A percentile compares a stretch with the other conserved stretches of the same genome.
These are phyloP conservation scores for Camponotus vicinus DNA, from an alignment of 1,140 invertebrate genomes.

Conservation along the genomic window DNA sequence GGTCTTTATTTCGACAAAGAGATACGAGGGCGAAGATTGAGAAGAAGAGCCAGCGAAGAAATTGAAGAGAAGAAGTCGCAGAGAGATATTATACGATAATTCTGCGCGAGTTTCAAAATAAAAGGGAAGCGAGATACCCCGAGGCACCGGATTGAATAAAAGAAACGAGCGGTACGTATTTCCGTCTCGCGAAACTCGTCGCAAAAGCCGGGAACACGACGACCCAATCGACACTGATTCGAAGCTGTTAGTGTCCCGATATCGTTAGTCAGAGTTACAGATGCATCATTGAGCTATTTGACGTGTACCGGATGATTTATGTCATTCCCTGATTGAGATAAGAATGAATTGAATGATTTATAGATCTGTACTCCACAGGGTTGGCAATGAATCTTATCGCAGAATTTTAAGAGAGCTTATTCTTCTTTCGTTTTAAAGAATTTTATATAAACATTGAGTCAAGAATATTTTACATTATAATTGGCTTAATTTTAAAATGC, in stretches of 20 bases:
- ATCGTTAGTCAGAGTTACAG: constrained; percentile 60
- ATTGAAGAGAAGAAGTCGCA: constrained; percentile 1
- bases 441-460: too few species aligned
- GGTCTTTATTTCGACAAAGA: not conserved
- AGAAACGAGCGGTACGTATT: constrained; percentile 19
- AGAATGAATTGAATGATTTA: not conserved
- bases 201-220: constrained; percentile 25
- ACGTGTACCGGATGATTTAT: not conserved
- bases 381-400: too few species aligned
- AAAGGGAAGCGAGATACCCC: constrained; percentile 38
- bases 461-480: too few species aligned
- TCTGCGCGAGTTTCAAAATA: constrained; percentile 26
- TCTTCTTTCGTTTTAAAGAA: not conserved
- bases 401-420: not conserved
- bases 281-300: constrained; percentile 37
- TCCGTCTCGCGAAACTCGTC: constrained; percentile 28
- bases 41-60: constrained; percentile 3
- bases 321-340: constrained; percentile 6
- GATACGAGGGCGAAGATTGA: not conserved
- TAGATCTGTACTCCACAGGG: not conserved
- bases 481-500: too few species aligned
- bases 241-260: constrained; percentile 28
- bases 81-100: constrained; percentile 41
- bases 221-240: constrained; percentile 34
- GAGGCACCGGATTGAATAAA: not conserved